Evolutionary conservation across 2,888 invertebrate genomes (phyloP).

Genomic region (Nasonia oneida): DNA sequence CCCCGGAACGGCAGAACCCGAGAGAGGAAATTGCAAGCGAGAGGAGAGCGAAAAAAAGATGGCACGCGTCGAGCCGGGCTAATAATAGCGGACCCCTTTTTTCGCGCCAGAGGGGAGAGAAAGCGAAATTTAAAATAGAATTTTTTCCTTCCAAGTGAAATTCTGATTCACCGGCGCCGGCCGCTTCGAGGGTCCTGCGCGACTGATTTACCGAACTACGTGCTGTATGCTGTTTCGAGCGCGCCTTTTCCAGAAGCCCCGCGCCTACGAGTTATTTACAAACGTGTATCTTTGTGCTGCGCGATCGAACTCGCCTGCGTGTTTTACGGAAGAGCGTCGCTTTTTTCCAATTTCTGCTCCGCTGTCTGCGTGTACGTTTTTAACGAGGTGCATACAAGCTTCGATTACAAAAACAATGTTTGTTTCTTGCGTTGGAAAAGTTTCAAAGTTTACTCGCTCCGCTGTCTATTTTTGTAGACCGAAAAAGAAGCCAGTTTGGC

Average conservation of each 20-base stretch:
- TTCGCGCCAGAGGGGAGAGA: constrained; percentile 13
- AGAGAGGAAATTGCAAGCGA: constrained; percentile 21
- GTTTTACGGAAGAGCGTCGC: too few relatives aligned
- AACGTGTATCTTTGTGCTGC: too few relatives aligned
- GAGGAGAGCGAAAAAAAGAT: not conserved
- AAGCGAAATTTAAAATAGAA: constrained; percentile 54
- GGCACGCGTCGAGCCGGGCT: constrained; percentile 20
- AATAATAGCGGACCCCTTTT: constrained; percentile 56
- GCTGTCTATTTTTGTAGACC: not conserved
- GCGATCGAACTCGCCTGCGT: too few relatives aligned
- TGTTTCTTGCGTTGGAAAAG: not conserved
- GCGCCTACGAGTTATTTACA: too few relatives aligned
- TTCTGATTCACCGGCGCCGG: constrained; percentile 9
- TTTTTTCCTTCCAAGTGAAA: constrained; percentile 29
- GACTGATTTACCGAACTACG: not conserved
- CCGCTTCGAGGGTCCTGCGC: not conserved
- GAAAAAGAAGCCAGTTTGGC: too few relatives aligned
- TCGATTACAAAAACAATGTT: not conserved
- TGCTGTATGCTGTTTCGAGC: constrained; percentile 27
- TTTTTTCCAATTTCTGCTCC: too few relatives aligned
- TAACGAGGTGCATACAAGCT: not conserved
- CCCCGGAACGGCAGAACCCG: constrained; percentile 10
- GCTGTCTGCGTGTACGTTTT: not conserved
- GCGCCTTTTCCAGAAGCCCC: not conserved
- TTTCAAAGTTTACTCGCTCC: not conserved